These are phyloP conservation scores for Willowsia nigromaculata DNA, from an alignment of 2,888 invertebrate species.

Conservation along the genomic window DNA sequence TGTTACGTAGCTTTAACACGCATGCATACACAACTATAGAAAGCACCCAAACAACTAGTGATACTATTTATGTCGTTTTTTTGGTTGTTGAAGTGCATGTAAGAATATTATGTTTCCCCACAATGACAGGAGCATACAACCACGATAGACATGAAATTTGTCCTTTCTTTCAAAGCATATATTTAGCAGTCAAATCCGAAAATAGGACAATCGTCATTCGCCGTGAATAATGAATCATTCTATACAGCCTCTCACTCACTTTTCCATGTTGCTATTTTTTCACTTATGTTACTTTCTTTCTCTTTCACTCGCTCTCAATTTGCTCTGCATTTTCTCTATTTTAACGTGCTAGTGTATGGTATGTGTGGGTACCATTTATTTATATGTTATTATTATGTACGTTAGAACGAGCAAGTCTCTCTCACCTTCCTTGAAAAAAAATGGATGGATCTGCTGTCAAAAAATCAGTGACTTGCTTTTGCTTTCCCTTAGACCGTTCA, in stretches of 20 bases:
- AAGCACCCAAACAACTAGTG: too few species aligned
- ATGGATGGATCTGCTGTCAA: conserved; percentile 62
- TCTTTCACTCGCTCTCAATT: background rate
- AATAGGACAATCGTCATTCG: conserved; percentile 64
- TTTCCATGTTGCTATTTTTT: background rate
- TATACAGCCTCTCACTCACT: conserved; percentile 38
- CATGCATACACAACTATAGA: too few species aligned
- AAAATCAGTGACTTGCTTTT: conserved; percentile 55
- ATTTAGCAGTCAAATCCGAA: conserved; percentile 51
- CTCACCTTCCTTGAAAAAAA: background rate
- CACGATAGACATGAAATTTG: conserved; percentile 39
- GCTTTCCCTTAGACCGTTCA: background rate
- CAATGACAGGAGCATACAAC: background rate
- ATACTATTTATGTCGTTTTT: too few species aligned
- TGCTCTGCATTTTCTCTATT: background rate
- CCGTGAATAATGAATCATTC: conserved; percentile 65
- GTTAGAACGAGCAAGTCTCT: background rate
- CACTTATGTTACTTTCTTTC: background rate
- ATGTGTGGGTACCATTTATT: background rate
- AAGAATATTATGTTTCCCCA: background rate
- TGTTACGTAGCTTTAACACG: too few species aligned
- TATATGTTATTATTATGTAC: background rate
- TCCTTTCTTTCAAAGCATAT: background rate
- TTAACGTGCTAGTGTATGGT: background rate
- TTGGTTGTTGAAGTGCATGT: background rate